phyloP scores from a whole-genome alignment of 2,113 vertebrate genomes.

The Marmota flaviventris region DNA sequence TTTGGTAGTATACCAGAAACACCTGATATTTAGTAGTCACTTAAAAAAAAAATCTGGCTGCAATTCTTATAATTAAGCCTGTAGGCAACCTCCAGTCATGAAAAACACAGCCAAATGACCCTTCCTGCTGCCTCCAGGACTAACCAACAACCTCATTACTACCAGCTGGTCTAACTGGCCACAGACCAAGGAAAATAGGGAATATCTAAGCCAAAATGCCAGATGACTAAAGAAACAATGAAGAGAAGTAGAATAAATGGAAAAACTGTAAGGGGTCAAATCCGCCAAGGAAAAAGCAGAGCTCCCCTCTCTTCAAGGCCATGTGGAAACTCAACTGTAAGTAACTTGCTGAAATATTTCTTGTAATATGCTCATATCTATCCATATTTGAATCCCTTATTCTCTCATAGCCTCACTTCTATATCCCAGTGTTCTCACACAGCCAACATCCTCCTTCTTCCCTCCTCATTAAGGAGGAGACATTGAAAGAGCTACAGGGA shows the following conservation, averaged over 20 bases:
- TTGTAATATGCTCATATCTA: background rate
- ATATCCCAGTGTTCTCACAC: background rate
- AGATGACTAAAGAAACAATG: conserved; percentile 3
- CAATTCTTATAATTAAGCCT: background rate
- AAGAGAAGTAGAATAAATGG: background rate
- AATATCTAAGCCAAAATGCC: background rate
- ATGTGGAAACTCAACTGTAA: background rate
- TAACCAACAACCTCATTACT: background rate
- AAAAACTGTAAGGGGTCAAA: background rate
- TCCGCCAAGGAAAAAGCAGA: background rate
- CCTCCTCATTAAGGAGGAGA: background rate
- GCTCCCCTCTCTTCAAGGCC: background rate
- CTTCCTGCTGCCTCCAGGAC: background rate
- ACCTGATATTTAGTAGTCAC: background rate
- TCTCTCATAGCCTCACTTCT: background rate
- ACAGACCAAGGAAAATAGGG: background rate
- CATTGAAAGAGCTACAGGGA: background rate
- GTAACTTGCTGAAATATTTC: background rate
- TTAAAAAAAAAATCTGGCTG: background rate
- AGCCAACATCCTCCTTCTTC: background rate
- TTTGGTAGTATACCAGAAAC: background rate
- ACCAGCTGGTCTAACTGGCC: background rate
- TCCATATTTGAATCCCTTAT: background rate
- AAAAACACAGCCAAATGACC: background rate
- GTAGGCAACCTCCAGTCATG: background rate